phyloP scores from a whole-genome alignment of 1,140 invertebrate species.

The Oscheius sp. region DNA sequence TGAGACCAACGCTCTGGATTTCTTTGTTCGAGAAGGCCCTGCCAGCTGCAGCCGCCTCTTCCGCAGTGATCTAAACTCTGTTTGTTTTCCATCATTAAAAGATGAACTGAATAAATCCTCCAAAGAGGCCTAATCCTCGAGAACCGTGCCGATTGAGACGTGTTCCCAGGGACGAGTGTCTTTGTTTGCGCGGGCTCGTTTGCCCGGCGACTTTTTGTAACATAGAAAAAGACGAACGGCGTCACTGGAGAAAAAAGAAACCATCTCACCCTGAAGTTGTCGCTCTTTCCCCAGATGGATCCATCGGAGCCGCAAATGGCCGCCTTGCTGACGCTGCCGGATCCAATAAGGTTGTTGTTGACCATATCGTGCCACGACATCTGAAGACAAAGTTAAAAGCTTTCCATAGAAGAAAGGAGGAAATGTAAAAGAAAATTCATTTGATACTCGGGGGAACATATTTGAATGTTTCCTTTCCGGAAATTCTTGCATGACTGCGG shows the following conservation, averaged over 20 bases:
- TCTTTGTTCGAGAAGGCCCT: conserved; percentile 54
- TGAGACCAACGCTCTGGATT: conserved; percentile 51
- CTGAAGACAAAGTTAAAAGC: conserved; percentile 30
- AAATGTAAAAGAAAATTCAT: background rate
- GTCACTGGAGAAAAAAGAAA: background rate
- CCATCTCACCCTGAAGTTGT: conserved; percentile 52
- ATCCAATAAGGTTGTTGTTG: conserved; percentile 58
- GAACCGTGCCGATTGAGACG: too few species aligned
- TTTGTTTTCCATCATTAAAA: too few species aligned
- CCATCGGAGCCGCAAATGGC: conserved; percentile 58
- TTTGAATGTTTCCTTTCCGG: background rate
- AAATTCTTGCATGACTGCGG: background rate
- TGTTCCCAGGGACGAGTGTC: too few species aligned
- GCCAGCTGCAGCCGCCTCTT: conserved; percentile 48
- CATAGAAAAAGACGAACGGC: conserved; percentile 6
- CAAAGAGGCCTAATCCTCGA: too few species aligned
- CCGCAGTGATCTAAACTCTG: conserved; percentile 22
- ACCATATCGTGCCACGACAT: conserved; percentile 61
- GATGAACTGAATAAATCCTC: too few species aligned
- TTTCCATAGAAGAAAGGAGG: background rate
- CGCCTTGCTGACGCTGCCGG: conserved; percentile 58
- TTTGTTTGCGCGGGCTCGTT: too few species aligned
- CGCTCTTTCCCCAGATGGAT: conserved; percentile 59
- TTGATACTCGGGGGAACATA: background rate
- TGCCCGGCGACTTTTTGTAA: too few species aligned